Percentiles rank a stretch among this genome's conserved stretches.
These are phyloP conservation scores for Dilophus febrilis DNA, from an alignment of 2,888 invertebrate genomes.

Conservation along the genomic window DNA sequence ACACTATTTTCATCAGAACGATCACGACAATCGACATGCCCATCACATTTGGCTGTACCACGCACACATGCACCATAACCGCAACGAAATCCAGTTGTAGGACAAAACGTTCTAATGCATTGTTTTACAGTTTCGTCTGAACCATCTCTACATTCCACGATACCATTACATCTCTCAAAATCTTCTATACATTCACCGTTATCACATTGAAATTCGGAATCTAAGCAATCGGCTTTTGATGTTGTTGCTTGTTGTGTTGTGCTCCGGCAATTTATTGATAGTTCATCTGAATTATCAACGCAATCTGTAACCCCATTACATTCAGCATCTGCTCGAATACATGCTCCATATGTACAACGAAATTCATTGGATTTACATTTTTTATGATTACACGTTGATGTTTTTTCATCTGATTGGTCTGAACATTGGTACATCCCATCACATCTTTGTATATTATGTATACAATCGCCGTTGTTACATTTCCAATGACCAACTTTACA, in stretches of 20 bases:
- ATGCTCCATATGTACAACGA: constrained; percentile 44
- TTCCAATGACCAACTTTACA: constrained; percentile 2
- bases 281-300: constrained; percentile 8
- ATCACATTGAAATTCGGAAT: constrained; percentile 2
- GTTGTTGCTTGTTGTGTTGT: background rate
- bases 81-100: constrained; percentile 20
- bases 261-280: background rate
- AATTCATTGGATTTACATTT: constrained; percentile 25
- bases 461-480: constrained; percentile 7
- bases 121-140: constrained; percentile 15
- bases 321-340: constrained; percentile 34
- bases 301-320: constrained; percentile 24
- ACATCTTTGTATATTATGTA: background rate
- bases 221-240: background rate
- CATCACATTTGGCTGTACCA: constrained; percentile 12
- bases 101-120: constrained; percentile 4
- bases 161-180: constrained; percentile 27
- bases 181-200: constrained; percentile 8
- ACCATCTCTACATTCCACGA: constrained; percentile 13
- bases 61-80: constrained; percentile 19
- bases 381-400: constrained; percentile 3
- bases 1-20: constrained; percentile 16
- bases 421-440: constrained; percentile 25
- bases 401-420: constrained; percentile 17
- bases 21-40: constrained; percentile 15